Percentiles rank a stretch among this genome's conserved stretches.
Conservation (phyloP, 2,113 vertebrate species). For the Cacatua alba region DNA sequence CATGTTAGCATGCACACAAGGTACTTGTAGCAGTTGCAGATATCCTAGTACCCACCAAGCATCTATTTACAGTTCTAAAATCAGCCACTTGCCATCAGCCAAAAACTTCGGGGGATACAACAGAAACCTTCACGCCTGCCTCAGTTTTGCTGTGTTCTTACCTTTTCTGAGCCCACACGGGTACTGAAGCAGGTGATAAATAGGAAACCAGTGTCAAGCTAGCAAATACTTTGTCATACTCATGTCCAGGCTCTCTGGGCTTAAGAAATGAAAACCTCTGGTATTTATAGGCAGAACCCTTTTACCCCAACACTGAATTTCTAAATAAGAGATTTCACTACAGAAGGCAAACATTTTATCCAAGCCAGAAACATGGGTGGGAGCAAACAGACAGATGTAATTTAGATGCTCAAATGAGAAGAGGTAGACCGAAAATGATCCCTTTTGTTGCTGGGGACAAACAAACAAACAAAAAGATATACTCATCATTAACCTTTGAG, state of each 20-base stretch:
- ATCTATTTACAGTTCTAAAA: neutral
- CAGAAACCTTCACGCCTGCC: neutral
- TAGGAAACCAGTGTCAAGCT: neutral
- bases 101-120: neutral
- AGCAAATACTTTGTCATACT: neutral
- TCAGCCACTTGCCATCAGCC: neutral
- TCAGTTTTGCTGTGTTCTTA: neutral
- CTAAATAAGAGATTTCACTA: neutral
- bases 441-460: neutral
- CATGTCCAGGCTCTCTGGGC: neutral
- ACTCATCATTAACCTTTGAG: neutral
- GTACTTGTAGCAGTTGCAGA: neutral
- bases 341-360: neutral
- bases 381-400: neutral
- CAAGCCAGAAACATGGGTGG: neutral
- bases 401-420: neutral
- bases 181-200: neutral
- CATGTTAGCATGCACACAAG: neutral
- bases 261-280: neutral
- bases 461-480: rapidly evolving
- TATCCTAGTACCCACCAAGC: neutral
- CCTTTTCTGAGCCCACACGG: neutral
- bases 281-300: neutral
- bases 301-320: neutral
- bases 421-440: neutral